Evolutionary conservation across 2,113 vertebrate species (phyloP).

Genomic region (Microcebus ravelobensis): DNA sequence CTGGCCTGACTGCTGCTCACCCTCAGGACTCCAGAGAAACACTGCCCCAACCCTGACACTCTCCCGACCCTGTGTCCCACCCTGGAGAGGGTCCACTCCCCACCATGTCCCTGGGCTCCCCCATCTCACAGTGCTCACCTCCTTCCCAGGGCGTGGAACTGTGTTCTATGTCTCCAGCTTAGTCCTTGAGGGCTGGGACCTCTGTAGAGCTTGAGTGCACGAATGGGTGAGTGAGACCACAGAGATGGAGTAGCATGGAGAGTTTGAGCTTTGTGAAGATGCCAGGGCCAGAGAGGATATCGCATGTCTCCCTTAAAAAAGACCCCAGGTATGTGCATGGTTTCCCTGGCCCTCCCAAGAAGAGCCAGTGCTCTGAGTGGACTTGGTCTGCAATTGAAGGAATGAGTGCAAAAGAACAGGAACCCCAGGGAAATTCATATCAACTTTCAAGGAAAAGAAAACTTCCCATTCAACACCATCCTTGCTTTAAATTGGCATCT

Average conservation of each 20-base stretch:
- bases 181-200: background rate
- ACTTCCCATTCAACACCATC: background rate
- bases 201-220: background rate
- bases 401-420: background rate
- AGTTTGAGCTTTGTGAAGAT: background rate
- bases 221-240: background rate
- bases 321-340: background rate
- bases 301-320: background rate
- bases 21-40: background rate
- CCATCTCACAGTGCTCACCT: background rate
- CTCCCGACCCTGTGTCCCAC: fast-evolving
- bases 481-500: background rate
- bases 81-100: background rate
- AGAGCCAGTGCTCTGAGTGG: background rate
- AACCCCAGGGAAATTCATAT: background rate
- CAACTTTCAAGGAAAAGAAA: background rate
- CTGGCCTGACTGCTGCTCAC: background rate
- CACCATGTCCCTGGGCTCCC: fast-evolving
- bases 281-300: background rate
- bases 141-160: fast-evolving
- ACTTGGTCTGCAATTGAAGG: background rate
- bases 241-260: too few relatives aligned
- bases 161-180: fast-evolving
- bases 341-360: background rate
- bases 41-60: too few relatives aligned